Percentiles rank a stretch among this genome's conserved stretches.
Evolutionary conservation across 2,113 vertebrate genomes (phyloP).

Genomic region (Piliocolobus tephrosceles): DNA sequence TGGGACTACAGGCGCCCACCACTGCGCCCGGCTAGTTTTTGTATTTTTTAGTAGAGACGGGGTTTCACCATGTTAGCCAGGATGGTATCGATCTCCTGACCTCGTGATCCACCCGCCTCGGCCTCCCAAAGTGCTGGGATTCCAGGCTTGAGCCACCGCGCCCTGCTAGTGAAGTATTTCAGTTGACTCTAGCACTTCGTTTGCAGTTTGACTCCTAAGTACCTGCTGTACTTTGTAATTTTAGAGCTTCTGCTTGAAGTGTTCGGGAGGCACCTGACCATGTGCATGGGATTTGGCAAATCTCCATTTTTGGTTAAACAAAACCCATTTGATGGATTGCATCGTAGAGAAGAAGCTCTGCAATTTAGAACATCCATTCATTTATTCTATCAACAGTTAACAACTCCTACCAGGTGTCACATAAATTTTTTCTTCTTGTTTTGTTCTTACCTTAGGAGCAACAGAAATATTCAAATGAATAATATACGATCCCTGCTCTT

Average conservation of each 20-base stretch:
- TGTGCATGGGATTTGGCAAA: not conserved
- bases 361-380: not conserved
- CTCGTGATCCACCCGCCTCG: too few relatives aligned
- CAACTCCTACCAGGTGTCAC: not conserved
- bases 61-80: too few relatives aligned
- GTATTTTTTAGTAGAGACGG: too few relatives aligned
- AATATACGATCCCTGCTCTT: not conserved
- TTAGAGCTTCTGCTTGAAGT: not conserved
- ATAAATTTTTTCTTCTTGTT: not conserved
- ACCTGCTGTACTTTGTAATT: not conserved
- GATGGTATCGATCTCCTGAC: too few relatives aligned
- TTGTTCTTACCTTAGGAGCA: not conserved
- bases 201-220: not conserved
- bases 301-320: not conserved
- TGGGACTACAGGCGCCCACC: too few relatives aligned
- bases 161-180: not conserved
- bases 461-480: not conserved
- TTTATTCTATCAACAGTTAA: slow-evolving; percentile 30
- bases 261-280: not conserved
- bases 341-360: not conserved
- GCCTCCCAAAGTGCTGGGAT: too few relatives aligned
- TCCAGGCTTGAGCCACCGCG: too few relatives aligned
- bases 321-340: not conserved
- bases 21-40: too few relatives aligned
- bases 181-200: not conserved